Evolutionary conservation across 2,888 invertebrate genomes (phyloP), one percentile per base, ranked within the genome.

Genomic region (Leptinotarsa tumamoca): DNA sequence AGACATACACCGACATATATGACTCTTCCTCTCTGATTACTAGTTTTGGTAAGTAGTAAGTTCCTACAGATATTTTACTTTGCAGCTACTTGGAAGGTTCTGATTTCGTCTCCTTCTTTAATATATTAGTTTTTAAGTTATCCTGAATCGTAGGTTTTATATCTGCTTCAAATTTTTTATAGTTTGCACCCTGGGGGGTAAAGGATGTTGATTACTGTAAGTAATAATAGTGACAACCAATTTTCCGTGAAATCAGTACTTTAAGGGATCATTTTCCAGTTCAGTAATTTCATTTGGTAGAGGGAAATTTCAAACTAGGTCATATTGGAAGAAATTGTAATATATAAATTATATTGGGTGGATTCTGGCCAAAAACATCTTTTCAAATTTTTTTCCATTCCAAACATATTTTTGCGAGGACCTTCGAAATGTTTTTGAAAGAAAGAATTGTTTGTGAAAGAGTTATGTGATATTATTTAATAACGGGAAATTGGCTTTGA

Each of bases 41-140:
- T 58, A 58, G 63, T 3, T 18, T 49, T 72, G 74, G 77, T 77
- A 69, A 77, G 77, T 71, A 54, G 66, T 66, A 61, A 10, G 52
- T 61, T 63, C n/a, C 27, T 33, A 33, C 10, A 43, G 0, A 43
- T 63, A 23, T 61, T 73, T 61, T n/a, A 43, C 10, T 43, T 43
- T 43, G 43, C 7, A 43, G 10, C 43, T 43, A 43, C 52, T 52
- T 52, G 52, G n/a, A 52, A 52, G n/a, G 2, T 52, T 52, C 52
- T 52, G 10, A 10, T 43, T 43, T 43, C 43, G 10, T 43, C 43
- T 43, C 7, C 10, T 23, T 23, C 17, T 23, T 61, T 61, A 27
- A 14, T 61, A 27, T 21, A 4, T 15, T 0, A 17, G 61, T 61
- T 15, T 21, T 61, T 61, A 5, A 54, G 10, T 18, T 10, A 14